Percentiles rank a stretch among this genome's conserved stretches.
phyloP scores from a whole-genome alignment of 2,888 invertebrate genomes.

The Drosophila dives region DNA sequence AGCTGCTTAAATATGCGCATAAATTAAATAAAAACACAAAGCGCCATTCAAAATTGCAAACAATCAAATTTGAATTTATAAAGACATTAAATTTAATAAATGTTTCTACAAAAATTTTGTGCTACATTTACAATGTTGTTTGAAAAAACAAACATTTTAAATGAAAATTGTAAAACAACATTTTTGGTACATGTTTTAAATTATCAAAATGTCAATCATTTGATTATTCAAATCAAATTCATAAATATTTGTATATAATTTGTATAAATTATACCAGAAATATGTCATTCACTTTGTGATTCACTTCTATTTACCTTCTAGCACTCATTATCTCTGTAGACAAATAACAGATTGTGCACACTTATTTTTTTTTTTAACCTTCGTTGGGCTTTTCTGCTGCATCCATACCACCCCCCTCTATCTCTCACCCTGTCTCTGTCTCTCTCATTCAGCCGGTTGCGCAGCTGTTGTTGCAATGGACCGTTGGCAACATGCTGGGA shows the following conservation, averaged over 20 bases:
- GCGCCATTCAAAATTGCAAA: not conserved
- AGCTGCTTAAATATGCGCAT: not conserved
- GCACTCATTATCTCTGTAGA: not conserved
- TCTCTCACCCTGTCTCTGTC: not conserved
- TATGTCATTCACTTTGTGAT: not conserved
- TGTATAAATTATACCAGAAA: not conserved
- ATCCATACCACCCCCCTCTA: not conserved
- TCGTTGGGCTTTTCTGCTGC: conserved; percentile 10
- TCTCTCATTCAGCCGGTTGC: conserved; percentile 44
- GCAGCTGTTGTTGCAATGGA: conserved; percentile 42
- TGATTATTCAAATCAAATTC: not conserved
- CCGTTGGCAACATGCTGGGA: conserved; percentile 31
- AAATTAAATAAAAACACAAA: not conserved
- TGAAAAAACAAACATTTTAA: not conserved
- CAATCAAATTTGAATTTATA: not conserved
- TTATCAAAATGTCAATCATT: not conserved
- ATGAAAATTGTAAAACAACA: not conserved
- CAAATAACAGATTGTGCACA: not conserved
- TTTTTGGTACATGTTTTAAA: not conserved
- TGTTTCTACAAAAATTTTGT: not conserved
- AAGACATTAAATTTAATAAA: not conserved
- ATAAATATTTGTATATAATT: not conserved
- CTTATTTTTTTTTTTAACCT: conserved; percentile 10
- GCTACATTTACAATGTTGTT: not conserved
- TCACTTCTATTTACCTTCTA: not conserved